Percentiles rank a stretch among this genome's conserved stretches.
phyloP scores from a whole-genome alignment of 2,113 vertebrate species.

The Nasalis larvatus region DNA sequence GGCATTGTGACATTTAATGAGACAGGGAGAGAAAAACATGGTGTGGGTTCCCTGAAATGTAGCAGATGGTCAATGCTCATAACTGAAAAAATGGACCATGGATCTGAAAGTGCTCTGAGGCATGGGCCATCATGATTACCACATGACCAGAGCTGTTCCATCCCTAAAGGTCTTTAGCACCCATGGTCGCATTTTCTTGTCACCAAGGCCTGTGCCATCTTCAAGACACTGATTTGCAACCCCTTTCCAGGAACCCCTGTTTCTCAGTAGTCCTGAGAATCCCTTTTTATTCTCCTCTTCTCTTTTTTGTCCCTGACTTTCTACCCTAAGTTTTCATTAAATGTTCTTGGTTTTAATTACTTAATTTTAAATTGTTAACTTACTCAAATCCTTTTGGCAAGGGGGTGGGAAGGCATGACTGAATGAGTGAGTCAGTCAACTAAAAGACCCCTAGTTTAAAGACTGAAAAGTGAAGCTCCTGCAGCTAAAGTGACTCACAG shows the following conservation, averaged over 20 bases:
- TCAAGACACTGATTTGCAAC: not conserved
- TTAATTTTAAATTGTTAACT: conserved; percentile 23
- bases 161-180: too few species aligned
- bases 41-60: rapidly evolving
- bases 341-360: not conserved
- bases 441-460: not conserved
- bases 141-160: not conserved
- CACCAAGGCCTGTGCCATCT: not conserved
- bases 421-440: not conserved
- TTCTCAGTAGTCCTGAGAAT: not conserved
- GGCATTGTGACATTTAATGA: not conserved
- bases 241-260: not conserved
- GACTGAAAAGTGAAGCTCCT: not conserved
- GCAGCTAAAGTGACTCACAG: not conserved
- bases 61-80: not conserved
- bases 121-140: rapidly evolving
- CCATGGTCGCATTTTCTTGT: not conserved
- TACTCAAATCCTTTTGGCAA: not conserved
- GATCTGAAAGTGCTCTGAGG: not conserved
- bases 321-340: not conserved
- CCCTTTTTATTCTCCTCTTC: not conserved
- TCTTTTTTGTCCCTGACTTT: not conserved
- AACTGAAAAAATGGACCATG: not conserved
- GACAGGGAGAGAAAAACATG: not conserved
- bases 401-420: not conserved